Base-by-base conservation (phyloP, 2,888 invertebrate species). In the Gibbula magus region DNA sequence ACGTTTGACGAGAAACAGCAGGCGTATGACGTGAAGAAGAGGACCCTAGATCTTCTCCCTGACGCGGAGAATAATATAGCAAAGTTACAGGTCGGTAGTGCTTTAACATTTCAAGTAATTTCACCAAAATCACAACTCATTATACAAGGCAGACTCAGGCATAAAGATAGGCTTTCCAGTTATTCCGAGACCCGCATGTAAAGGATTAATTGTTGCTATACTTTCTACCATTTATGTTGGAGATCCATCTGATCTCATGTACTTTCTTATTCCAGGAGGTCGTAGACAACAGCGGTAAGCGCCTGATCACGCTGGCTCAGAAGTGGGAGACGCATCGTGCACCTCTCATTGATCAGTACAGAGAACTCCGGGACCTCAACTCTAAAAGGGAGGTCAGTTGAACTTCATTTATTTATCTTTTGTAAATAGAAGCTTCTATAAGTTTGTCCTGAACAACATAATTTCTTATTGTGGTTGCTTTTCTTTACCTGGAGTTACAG, bases 281-380 rank as follows among this genome's bases (percentile, higher is more conserved):
- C 16, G 92, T 93, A 25, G 95, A 95, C 82, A 93, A 94, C 25
- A 95, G 95, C 82, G 94, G 94, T 75, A 95, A 95, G 87, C 94
- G 95, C 88, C 93, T 96, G 52, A 93, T 95, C 35, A 94, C 94
- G 79, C 92, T 96, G 75, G 95, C 95, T 4, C 94, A 94, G 80
- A 96, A 96, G 88, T 96, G 96, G 96, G 95, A 96, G 87, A 94
- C 95, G 76, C 95, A 96, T 88, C 94, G 96, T 54, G 94, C 93
- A 39, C 96, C 96, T 0, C 92, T 96, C 18, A 93, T 95, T 35
- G 94, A 95, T 84, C 94, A 95, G 86, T 95, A 95, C 88, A 92
- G 94, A 73, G 86, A 91, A 86, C 87, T 94, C 80, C 89, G 91
- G 70, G 86, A 88, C 45, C 86, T 89, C 22, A 88, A 84, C 79